Evolutionary conservation across 2,113 vertebrate species (phyloP).

Genomic region (Trochalopteron elliotii): DNA sequence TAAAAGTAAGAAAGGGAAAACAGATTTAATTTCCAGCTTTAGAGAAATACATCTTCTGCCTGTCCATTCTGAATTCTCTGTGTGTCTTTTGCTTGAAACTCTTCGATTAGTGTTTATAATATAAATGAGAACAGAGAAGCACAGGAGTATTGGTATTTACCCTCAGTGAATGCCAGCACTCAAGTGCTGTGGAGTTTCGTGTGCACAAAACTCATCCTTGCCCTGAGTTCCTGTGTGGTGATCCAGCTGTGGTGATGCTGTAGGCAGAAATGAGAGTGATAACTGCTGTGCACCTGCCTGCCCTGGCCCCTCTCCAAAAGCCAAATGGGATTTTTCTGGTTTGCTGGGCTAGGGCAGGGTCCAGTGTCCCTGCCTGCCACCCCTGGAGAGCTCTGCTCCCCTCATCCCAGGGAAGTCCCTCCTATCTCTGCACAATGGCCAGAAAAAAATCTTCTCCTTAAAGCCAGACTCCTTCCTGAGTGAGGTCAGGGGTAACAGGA

Average conservation of each 20-base stretch:
- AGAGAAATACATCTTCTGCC: background rate
- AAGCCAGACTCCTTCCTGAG: background rate
- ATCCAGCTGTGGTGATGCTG: background rate
- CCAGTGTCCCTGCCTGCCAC: accelerated
- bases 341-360: background rate
- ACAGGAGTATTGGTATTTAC: background rate
- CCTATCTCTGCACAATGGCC: accelerated
- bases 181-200: background rate
- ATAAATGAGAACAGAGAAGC: background rate
- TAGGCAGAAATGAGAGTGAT: accelerated
- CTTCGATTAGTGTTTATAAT: background rate
- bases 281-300: background rate
- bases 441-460: background rate
- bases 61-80: background rate
- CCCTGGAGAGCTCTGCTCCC: background rate
- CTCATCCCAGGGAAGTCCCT: background rate
- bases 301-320: background rate
- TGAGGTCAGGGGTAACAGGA: background rate
- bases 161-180: background rate
- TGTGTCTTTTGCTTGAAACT: background rate
- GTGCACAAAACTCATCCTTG: background rate
- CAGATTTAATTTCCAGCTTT: background rate
- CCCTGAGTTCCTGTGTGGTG: accelerated
- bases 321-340: background rate
- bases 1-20: background rate